Conservation (phyloP, 2,113 vertebrate genomes). For the Ascaphus truei region DNA sequence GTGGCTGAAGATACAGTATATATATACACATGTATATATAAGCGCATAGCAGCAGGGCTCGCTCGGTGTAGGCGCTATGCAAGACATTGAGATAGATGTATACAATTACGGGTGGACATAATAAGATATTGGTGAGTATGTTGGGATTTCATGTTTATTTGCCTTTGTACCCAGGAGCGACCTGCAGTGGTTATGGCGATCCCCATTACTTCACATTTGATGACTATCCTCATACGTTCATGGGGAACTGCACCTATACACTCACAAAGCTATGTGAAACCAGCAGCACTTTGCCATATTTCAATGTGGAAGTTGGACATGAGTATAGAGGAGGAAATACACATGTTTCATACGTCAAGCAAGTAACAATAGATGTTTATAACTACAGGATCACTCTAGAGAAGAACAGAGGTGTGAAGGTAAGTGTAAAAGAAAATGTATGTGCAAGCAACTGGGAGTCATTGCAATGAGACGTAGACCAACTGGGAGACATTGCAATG, state of each 20-base stretch:
- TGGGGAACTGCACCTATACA: constrained; percentile 41
- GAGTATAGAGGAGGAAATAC: constrained; percentile 33
- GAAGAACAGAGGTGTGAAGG: constrained; percentile 7
- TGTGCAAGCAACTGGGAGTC: too few relatives aligned
- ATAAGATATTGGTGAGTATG: too few relatives aligned
- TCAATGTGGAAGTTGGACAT: constrained; percentile 40
- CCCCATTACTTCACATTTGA: constrained; percentile 38
- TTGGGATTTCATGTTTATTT: too few relatives aligned
- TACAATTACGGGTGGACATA: too few relatives aligned
- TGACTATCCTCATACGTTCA: constrained; percentile 24
- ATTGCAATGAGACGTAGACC: too few relatives aligned
- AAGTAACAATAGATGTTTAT: constrained; percentile 27
- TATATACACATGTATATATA: too few relatives aligned
- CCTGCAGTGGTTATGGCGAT: constrained; percentile 33
- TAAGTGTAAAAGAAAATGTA: not conserved
- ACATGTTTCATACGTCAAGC: constrained; percentile 32
- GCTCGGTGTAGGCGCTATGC: too few relatives aligned
- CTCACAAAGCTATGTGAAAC: constrained; percentile 26
- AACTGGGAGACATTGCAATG: too few relatives aligned
- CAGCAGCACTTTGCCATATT: constrained; percentile 18
- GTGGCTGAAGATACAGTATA: too few relatives aligned
- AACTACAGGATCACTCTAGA: constrained; percentile 29
- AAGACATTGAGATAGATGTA: too few relatives aligned
- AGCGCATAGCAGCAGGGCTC: too few relatives aligned
- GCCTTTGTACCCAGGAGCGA: not conserved